Evolutionary conservation across 2,113 vertebrate genomes (phyloP).

Genomic region (Nematolebias whitei): DNA sequence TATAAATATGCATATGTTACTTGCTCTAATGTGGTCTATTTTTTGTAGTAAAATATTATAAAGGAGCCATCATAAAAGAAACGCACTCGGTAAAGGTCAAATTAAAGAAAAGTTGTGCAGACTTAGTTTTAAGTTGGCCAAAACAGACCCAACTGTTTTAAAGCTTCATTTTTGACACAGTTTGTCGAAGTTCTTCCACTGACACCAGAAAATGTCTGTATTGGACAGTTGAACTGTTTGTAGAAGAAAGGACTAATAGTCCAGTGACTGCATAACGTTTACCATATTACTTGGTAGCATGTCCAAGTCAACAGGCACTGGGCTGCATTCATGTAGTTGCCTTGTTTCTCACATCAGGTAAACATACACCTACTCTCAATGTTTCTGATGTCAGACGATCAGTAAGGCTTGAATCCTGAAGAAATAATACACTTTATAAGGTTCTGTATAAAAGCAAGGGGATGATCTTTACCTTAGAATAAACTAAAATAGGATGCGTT

Average conservation of each 20-base stretch:
- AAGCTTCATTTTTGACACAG: neutral
- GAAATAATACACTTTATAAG: constrained; percentile 52
- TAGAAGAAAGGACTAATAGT: constrained; percentile 32
- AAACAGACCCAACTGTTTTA: neutral
- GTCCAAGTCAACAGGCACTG: constrained; percentile 61
- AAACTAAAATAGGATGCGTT: constrained; percentile 23
- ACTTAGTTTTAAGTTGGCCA: neutral
- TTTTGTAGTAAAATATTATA: neutral
- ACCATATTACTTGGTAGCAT: constrained; percentile 44
- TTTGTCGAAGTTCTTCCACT: constrained; percentile 23
- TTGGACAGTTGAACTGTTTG: constrained; percentile 41
- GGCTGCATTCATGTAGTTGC: constrained; percentile 48
- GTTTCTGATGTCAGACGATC: constrained; percentile 48
- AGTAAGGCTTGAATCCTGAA: constrained; percentile 55
- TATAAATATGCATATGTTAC: neutral
- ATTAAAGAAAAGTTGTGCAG: neutral
- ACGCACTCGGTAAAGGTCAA: neutral
- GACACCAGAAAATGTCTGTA: constrained; percentile 12
- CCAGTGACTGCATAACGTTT: constrained; percentile 52
- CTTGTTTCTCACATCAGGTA: constrained; percentile 41
- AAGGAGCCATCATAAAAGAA: neutral
- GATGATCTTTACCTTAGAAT: constrained; percentile 41
- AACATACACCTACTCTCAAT: constrained; percentile 30
- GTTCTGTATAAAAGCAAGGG: constrained; percentile 41
- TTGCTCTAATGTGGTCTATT: neutral